Base-by-base conservation (phyloP, 2,113 vertebrate genomes). In the Channa argus region DNA sequence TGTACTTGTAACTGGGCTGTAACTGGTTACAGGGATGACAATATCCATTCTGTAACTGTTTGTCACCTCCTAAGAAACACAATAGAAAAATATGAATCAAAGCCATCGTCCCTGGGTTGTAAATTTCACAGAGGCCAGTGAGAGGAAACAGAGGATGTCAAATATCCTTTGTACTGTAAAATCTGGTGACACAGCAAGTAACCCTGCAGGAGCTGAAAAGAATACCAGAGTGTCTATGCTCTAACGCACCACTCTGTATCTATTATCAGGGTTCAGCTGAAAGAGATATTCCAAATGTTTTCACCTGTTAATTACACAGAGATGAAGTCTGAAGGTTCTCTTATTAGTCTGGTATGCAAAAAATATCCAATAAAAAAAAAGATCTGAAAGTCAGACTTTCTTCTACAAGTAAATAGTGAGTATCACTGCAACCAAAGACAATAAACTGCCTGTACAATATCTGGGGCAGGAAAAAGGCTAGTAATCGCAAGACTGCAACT, bases 151-250 rank as follows among this genome's bases (percentile, higher is more conserved):
- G 39, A 77, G 41, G 43, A 85, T 59, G 69, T 80, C 55, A 74
- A 78, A 71, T 79, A 77, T 84, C 59, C 79, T 77, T 62, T 72
- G 64, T 73, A 53, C 38, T 60, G 39, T 50, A 65, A 60, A 74
- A 71, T 69, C 12, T 78, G 73, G 56, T 64, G 55, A 70, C 61
- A 82, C 47, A 61, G 64, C 46, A 69, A 55, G 66, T 11, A 51
- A 45, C 37, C 64, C 41, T 43, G 62, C 60, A 64, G 72, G 49
- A 69, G 70, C 62, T 7, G 24, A 37, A 74, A 24, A 67, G 79
- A 71, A 70, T 2, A 77, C 50, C n/a, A 0, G 7, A 58, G 37
- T 38, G 11, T 38, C 36, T 63, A 60, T 24, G 10, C 34, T 61
- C 15, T 37, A 47, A 24, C 2, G 45, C 14, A 62, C 8, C 15